phyloP scores from a whole-genome alignment of 2,888 invertebrate genomes.

The Linyphia triangularis region DNA sequence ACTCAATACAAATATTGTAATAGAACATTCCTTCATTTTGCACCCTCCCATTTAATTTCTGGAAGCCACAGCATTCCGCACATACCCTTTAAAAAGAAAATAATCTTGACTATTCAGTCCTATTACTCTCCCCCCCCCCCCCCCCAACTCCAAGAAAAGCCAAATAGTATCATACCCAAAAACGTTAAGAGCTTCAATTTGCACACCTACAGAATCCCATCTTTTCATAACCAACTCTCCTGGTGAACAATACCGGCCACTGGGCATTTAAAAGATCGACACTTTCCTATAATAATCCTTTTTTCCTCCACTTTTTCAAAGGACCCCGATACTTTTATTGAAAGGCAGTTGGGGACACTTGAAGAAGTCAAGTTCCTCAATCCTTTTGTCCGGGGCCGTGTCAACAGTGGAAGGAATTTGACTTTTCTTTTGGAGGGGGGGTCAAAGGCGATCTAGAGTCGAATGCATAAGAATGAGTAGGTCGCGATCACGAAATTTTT shows the following conservation, averaged over 20 bases:
- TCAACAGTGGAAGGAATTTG: slow-evolving; percentile 51
- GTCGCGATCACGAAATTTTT: neutral
- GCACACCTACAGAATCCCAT: neutral
- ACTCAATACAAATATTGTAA: too few species aligned
- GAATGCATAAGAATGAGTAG: neutral
- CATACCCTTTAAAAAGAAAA: neutral
- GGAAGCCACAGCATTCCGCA: neutral
- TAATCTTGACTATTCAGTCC: neutral
- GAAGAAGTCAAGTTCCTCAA: neutral
- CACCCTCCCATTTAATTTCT: neutral
- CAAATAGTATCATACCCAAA: neutral
- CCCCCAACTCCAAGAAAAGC: neutral
- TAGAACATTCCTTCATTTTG: neutral
- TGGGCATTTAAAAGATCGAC: neutral
- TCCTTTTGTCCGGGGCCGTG: slow-evolving; percentile 17
- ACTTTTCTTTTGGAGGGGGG: slow-evolving; percentile 9
- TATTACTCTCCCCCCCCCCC: too few species aligned
- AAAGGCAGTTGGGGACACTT: neutral
- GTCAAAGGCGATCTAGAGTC: neutral
- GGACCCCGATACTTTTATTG: neutral
- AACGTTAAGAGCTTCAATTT: neutral
- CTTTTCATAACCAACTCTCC: neutral
- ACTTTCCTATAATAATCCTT: neutral
- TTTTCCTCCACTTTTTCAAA: neutral
- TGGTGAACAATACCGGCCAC: neutral